Evolutionary conservation across 2,888 invertebrate genomes (phyloP).

Genomic region (Athripsodes cinereus): DNA sequence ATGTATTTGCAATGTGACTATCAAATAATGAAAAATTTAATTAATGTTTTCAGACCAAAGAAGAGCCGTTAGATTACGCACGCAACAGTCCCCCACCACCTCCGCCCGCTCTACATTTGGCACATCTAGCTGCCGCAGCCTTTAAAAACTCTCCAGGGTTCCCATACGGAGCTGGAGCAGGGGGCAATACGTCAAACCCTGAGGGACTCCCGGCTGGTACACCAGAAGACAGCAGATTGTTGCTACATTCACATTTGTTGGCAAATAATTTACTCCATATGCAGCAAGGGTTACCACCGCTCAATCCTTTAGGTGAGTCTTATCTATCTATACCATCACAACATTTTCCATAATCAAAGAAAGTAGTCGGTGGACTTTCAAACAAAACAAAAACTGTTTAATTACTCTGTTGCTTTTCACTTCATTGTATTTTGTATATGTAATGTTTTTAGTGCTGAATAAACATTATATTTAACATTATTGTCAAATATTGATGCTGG

Average conservation of each 20-base stretch:
- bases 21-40: too few species aligned
- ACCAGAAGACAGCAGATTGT: conserved; percentile 41
- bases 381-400: too few species aligned
- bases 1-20: too few species aligned
- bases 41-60: conserved; percentile 38
- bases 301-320: conserved; percentile 11
- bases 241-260: conserved; percentile 38
- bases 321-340: too few species aligned
- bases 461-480: too few species aligned
- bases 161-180: conserved; percentile 8
- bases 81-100: conserved; percentile 36
- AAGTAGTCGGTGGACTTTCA: too few species aligned
- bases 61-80: conserved; percentile 42
- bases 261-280: conserved; percentile 50
- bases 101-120: conserved; percentile 45
- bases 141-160: conserved; percentile 40
- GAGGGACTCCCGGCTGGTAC: conserved; percentile 32
- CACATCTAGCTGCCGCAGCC: conserved; percentile 42
- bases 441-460: too few species aligned
- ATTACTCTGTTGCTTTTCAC: too few species aligned
- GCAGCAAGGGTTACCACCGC: conserved; percentile 16
- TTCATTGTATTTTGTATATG: too few species aligned
- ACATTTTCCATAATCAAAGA: too few species aligned
- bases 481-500: too few species aligned
- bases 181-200: conserved; percentile 24